Evolutionary conservation across 2,113 vertebrate genomes (phyloP), one percentile per base, ranked within the genome.

Genomic region (Sporophila hypoxantha): DNA sequence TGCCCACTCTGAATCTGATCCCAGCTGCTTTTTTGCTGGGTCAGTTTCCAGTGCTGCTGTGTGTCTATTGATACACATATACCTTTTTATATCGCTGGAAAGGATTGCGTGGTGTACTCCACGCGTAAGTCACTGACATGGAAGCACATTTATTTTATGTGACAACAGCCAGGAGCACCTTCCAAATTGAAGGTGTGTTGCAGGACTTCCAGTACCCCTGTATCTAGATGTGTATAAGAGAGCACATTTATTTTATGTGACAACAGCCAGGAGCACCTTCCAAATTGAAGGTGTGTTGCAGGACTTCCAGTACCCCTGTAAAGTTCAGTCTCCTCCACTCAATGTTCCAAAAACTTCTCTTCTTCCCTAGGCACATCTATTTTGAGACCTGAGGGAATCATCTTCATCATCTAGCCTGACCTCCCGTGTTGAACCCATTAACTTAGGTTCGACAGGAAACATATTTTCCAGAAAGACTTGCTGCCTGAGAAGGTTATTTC

Each of bases 401-500:
- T 83, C 80, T 78, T 71, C 37, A 25, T 87, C 65, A 2, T 89
- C 41, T 53, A 67, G 16, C 69, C 69, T 89, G 91, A 85, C 89
- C 92, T 95, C 73, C 79, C 0, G 1, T 77, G 69, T 74, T 77
- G 61, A 91, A 62, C 47, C 64, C 52, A 32, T 73, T 92, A 74
- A 75, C 68, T 93, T 64, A 19, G 10, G 53, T 87, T 89, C 57
- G 21, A 75, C 27, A 4, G 79, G 87, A 93, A 91, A 44, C 50
- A 9, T 81, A 49, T 76, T 92, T 95, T 92, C 85, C 82, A 88
- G 82, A 85, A 89, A 87, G 65, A 67, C 79, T 30, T 69, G 32
- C 62, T 75, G 66, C 85, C 85, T 89, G 74, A 93, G 74, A 77
- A 81, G 82, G 87, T 76, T 88, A 65, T 91, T 93, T 91, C 89